phyloP scores from a whole-genome alignment of 2,888 invertebrate species.

The Encarsia formosa region DNA sequence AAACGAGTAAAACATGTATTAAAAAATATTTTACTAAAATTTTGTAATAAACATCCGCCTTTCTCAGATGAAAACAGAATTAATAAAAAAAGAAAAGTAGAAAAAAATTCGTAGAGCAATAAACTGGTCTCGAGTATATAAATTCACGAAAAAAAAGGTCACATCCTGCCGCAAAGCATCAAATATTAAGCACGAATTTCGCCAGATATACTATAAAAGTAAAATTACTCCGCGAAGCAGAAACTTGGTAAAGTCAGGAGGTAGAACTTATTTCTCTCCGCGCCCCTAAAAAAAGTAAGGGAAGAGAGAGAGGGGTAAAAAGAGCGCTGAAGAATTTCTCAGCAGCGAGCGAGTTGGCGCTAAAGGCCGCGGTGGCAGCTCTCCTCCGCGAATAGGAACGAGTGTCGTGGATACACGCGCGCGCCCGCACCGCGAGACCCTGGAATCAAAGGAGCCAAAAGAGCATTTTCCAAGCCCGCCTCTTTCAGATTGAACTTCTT shows the following conservation, averaged over 20 bases:
- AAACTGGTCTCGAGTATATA: neutral
- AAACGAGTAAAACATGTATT: too few species aligned
- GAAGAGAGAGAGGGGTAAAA: constrained; percentile 26
- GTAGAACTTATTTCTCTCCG: constrained; percentile 15
- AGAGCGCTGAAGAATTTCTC: constrained; percentile 20
- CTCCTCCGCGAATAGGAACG: constrained; percentile 1
- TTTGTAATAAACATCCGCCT: too few species aligned
- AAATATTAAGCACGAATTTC: constrained; percentile 20
- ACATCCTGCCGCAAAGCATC: constrained; percentile 8
- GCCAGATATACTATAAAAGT: constrained; percentile 20
- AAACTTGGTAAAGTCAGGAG: constrained; percentile 19
- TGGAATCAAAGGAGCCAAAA: constrained; percentile 48
- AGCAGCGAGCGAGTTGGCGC: constrained; percentile 12
- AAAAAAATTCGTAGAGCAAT: neutral
- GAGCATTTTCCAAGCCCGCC: constrained; percentile 41
- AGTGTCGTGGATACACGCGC: constrained; percentile 2
- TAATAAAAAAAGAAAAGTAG: neutral
- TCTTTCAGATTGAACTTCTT: constrained; percentile 46
- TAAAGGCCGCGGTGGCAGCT: constrained; percentile 17
- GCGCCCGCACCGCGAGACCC: constrained; percentile 28
- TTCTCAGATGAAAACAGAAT: too few species aligned
- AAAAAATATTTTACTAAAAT: too few species aligned
- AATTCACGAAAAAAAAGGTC: neutral
- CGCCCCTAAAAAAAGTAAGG: too few species aligned
- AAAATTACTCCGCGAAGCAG: constrained; percentile 19